Conservation (phyloP, 2,888 invertebrate genomes). For the Cinara cedri region DNA sequence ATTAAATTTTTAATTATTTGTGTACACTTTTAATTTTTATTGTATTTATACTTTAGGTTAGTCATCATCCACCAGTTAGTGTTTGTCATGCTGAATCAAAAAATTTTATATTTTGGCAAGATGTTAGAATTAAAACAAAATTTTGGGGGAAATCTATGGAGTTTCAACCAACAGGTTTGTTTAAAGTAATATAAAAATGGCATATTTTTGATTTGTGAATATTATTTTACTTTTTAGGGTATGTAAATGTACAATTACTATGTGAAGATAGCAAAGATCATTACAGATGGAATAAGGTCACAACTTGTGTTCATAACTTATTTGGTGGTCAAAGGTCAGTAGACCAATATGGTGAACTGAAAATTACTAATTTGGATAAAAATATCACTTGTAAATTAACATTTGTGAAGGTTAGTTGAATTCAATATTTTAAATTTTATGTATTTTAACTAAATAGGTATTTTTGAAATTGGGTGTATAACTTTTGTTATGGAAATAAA, state of each 20-base stretch:
- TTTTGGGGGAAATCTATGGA: slow-evolving; percentile 93
- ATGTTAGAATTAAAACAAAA: slow-evolving; percentile 82
- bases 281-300: slow-evolving; percentile 82
- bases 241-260: slow-evolving; percentile 70
- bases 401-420: slow-evolving; percentile 74
- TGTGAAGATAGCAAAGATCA: slow-evolving; percentile 69
- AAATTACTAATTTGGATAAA: slow-evolving; percentile 69
- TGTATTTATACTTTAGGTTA: slow-evolving; percentile 67
- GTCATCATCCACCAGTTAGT: slow-evolving; percentile 84
- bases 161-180: slow-evolving; percentile 76
- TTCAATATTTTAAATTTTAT: background rate
- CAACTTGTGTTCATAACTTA: slow-evolving; percentile 84
- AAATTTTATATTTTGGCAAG: slow-evolving; percentile 82
- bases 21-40: background rate
- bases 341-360: slow-evolving; percentile 84
- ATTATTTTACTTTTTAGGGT: slow-evolving; percentile 61
- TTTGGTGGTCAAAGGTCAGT: slow-evolving; percentile 85
- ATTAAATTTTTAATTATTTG: background rate
- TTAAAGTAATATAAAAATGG: background rate
- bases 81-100: slow-evolving; percentile 80
- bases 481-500: background rate
- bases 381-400: slow-evolving; percentile 77
- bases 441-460: too few relatives aligned
- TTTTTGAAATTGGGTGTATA: background rate
- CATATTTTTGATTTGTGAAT: slow-evolving; percentile 6